These are phyloP conservation scores for Australoheros scitulus DNA, from an alignment of 2,113 vertebrate genomes.

Conservation along the genomic window DNA sequence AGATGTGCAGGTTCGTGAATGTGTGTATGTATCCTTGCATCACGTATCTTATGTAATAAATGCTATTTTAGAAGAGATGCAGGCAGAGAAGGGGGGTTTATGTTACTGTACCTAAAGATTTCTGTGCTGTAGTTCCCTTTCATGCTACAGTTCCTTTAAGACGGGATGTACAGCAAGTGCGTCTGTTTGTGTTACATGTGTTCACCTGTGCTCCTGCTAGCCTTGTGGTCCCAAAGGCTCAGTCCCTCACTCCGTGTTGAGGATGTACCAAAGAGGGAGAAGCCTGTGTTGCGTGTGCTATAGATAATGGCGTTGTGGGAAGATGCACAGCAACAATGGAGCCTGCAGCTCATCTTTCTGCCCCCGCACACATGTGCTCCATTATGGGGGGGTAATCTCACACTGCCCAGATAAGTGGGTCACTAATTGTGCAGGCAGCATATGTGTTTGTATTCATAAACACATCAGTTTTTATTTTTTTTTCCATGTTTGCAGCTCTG, in stretches of 20 bases:
- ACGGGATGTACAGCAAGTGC: background rate
- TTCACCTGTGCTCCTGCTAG: constrained; percentile 17
- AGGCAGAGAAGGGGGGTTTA: background rate
- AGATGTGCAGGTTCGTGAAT: constrained; percentile 4
- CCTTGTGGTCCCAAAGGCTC: background rate
- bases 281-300: background rate
- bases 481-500: constrained; percentile 3
- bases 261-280: background rate
- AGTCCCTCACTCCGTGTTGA: background rate
- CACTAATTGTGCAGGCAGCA: constrained; percentile 59
- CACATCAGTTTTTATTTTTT: background rate
- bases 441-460: constrained; percentile 25
- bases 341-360: constrained; percentile 46
- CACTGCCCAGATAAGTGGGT: constrained; percentile 71
- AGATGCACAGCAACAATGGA: constrained; percentile 70
- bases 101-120: background rate
- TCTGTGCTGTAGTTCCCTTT: background rate
- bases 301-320: constrained; percentile 45
- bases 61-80: background rate
- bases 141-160: background rate
- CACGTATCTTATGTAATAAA: background rate
- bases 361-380: constrained; percentile 29
- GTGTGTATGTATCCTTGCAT: background rate
- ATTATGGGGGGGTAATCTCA: constrained; percentile 69
- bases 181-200: background rate